Conservation (phyloP, 2,797 vertebrate species). For the Smutsia gigantea region DNA sequence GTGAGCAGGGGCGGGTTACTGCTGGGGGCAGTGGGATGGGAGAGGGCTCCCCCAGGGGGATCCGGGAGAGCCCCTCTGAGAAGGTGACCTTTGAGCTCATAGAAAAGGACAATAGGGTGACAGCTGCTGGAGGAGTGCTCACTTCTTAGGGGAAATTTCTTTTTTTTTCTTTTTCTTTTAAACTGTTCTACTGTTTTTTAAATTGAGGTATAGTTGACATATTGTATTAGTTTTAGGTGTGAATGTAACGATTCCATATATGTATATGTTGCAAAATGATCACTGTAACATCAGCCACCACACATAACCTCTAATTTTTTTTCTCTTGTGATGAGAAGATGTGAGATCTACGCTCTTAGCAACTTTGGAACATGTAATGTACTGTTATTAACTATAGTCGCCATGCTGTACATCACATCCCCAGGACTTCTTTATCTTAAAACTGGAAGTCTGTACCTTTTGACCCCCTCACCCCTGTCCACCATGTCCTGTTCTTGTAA, state of each 20-base stretch:
- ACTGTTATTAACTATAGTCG: background rate
- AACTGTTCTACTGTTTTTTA: background rate
- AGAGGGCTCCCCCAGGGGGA: too few relatives aligned
- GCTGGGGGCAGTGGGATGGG: fast-evolving
- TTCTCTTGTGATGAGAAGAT: background rate
- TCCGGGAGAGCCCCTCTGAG: background rate
- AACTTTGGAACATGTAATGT: too few relatives aligned
- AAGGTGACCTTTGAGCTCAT: background rate
- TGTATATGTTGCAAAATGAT: background rate
- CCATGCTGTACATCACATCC: background rate
- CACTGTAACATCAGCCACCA: background rate
- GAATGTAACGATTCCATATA: background rate
- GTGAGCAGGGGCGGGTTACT: fast-evolving
- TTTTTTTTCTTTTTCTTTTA: background rate
- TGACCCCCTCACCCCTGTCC: too few relatives aligned
- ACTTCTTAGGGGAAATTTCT: background rate
- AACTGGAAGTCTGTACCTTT: background rate
- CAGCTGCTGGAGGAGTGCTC: background rate
- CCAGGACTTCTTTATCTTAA: background rate
- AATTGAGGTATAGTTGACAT: background rate
- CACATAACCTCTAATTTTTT: too few relatives aligned
- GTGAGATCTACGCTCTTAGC: background rate
- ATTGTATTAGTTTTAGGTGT: background rate
- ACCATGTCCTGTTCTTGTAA: background rate
- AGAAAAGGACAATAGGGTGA: background rate